A percentile compares a stretch with the other conserved stretches of the same genome.
Conservation (phyloP, 2,797 vertebrate genomes). For the Pangasius larnaudii region DNA sequence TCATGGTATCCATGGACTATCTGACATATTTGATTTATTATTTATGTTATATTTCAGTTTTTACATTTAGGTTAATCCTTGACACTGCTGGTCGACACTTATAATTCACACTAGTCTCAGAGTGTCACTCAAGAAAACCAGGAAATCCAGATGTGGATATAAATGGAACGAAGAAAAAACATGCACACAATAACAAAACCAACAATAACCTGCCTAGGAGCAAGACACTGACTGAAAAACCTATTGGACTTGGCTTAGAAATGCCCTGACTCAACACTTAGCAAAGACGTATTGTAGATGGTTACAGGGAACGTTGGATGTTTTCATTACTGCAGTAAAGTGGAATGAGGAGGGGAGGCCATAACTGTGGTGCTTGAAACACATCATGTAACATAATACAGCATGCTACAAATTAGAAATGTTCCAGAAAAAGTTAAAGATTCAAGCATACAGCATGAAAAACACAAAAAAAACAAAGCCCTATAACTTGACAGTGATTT, state of each 20-base stretch:
- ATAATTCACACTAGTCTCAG: not conserved
- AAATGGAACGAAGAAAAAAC: not conserved
- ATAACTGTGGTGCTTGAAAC: not conserved
- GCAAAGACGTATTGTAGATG: not conserved
- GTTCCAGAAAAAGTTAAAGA: not conserved
- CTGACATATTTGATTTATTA: not conserved
- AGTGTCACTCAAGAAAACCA: not conserved
- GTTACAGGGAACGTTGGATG: not conserved
- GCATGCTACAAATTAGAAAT: not conserved
- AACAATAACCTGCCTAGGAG: not conserved
- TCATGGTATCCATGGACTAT: too few species aligned
- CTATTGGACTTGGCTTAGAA: slow-evolving; percentile 3
- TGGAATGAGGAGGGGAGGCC: not conserved
- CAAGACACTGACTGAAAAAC: not conserved
- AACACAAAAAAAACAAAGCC: not conserved
- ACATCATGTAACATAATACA: not conserved
- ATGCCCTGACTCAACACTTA: not conserved
- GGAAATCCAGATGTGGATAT: not conserved
- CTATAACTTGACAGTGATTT: too few species aligned
- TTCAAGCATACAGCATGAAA: not conserved
- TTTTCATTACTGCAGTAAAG: not conserved
- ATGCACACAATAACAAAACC: not conserved
- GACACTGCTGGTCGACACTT: not conserved
- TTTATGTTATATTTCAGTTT: not conserved
- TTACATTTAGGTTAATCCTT: not conserved